Base-by-base conservation (phyloP, 2,113 vertebrate species). In the Hoplias malabaricus region DNA sequence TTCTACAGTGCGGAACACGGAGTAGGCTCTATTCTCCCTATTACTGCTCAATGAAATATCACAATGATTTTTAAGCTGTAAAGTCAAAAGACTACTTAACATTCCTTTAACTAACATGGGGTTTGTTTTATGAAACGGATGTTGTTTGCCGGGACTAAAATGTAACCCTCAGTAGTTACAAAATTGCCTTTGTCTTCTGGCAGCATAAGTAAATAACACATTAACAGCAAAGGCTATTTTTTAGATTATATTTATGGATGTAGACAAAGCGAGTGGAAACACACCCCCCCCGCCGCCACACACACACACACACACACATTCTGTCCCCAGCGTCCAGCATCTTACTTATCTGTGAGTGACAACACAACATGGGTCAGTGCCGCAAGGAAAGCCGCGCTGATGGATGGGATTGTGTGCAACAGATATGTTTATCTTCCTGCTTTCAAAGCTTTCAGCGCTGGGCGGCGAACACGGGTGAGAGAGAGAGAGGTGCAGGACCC, bases 351-450 rank as follows among this genome's bases (percentile, higher is more conserved):
- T 84, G 61, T 88, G 87, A 93, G 87, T 88, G 86, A 86, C 90
- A 82, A 83, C 23, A 29, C 54, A 80, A 84, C 89, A 89, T 88
- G 90, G 90, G 90, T 88, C 92, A 90, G 76, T 84, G 90, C 84
- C 84, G 89, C 89, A 89, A 88, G 88, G 81, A 86, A 91, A 92
- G 88, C 87, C 82, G 83, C 83, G 79, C 83, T 88, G 83, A 93
- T 90, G 88, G 92, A 93, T 92, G 88, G 90, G 89, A 92, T 82
- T 79, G 84, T 83, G 85, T 88, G 89, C 88, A 84, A 85, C 88
- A 89, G 93, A 86, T 91, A 85, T 91, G 91, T 94, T 94, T 94
- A 90, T 89, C 91, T 93, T 91, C 89, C 86, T 87, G 88, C 90
- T 93, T 92, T 92, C 87, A 93, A 93, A 93, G 90, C 88, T 88